Percentiles rank a stretch among this genome's conserved stretches.
These are phyloP conservation scores for Cataglyphis altisquamis DNA, from an alignment of 2,888 invertebrate genomes.

Conservation along the genomic window DNA sequence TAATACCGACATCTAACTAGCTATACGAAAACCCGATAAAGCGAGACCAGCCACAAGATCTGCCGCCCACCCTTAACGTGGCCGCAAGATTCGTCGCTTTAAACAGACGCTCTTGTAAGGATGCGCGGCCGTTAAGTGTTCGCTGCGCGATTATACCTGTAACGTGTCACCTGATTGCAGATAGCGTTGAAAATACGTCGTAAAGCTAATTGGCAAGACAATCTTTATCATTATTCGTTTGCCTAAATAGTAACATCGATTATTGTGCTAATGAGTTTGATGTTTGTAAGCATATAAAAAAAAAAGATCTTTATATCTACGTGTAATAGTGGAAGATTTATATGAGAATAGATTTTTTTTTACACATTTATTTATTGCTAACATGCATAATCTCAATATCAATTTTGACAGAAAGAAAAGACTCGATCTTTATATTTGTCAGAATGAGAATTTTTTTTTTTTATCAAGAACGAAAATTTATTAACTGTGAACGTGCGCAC, in stretches of 20 bases:
- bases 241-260: neutral
- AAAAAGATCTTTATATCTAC: neutral
- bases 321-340: neutral
- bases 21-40: slow-evolving; percentile 75
- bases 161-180: neutral
- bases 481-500: neutral
- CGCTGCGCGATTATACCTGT: neutral
- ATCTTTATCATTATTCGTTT: neutral
- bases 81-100: slow-evolving; percentile 39
- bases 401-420: neutral
- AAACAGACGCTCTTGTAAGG: slow-evolving; percentile 21
- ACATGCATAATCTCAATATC: neutral
- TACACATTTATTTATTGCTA: neutral
- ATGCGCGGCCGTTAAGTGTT: neutral
- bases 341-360: neutral
- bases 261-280: neutral
- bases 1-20: slow-evolving; percentile 79
- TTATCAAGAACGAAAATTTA: slow-evolving; percentile 22
- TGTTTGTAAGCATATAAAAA: neutral
- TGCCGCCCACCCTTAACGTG: slow-evolving; percentile 23
- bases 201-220: neutral
- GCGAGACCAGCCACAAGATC: slow-evolving; percentile 50
- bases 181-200: neutral
- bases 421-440: neutral
- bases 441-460: neutral